Evolutionary conservation across 2,797 vertebrate genomes (phyloP), one percentile per base, ranked within the genome.

Genomic region (Adelosebastes latens): DNA sequence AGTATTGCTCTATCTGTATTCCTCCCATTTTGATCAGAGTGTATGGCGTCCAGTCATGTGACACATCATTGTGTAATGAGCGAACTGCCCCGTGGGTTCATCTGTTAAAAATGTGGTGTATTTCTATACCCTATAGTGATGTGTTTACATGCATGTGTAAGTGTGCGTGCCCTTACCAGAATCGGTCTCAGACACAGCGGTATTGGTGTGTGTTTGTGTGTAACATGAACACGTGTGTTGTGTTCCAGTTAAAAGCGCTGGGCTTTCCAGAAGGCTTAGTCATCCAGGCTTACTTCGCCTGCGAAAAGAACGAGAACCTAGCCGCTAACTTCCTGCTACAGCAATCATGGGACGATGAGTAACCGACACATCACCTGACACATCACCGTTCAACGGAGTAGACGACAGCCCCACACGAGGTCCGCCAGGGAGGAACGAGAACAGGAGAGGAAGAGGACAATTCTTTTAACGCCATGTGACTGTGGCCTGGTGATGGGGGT

Each of bases 241-340:
- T 86, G 24, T 90, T 94, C 32, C 89, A 96, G 96, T 95, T 96
- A 93, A 96, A 96, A 94, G 96, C 95, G 0, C 83, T 96, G 90
- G 96, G 96, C 8, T 96, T 96, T 79, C 96, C 96, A 11, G 96
- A 96, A 78, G 96, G 95, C 69, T 94, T 96, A 63, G 96, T 96
- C 81, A 96, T 96, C 82, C 96, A 96, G 90, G 96, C 96, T 27
- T 96, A 96, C 84, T 96, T 96, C 4, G 96, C 96, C 64, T 96
- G 96, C 27, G 96, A 96, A 92, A 96, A 96, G 88, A 96, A 96
- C 2, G 96, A 96, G 82, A 96, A 96, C 68, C 93, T 96, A 10
- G 96, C 96, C 0, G 96, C 96, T 2, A 96, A 96, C 92, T 96
- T 96, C 91, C 93, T 96, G 85, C 94, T 96, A 56, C 96, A 96